These are phyloP conservation scores for Gobio gobio DNA, from an alignment of 2,113 vertebrate genomes.

Conservation along the genomic window DNA sequence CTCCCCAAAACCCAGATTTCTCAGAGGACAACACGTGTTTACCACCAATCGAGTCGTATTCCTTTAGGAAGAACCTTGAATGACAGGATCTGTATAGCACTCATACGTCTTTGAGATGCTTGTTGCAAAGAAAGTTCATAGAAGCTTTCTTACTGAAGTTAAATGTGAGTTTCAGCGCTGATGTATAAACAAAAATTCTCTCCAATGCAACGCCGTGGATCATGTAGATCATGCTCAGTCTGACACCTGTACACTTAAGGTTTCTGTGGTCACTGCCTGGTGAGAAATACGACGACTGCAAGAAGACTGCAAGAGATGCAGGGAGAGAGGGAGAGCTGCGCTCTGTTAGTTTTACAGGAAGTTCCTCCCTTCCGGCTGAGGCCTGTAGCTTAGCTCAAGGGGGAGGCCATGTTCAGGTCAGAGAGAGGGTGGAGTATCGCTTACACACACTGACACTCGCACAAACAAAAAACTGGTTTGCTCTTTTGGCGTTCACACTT, in stretches of 20 bases:
- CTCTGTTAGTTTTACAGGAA: constrained; percentile 63
- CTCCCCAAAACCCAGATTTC: constrained; percentile 24
- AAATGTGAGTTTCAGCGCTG: neutral
- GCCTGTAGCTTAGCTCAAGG: constrained; percentile 57
- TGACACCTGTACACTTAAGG: constrained; percentile 45
- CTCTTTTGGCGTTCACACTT: neutral
- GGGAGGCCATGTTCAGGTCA: constrained; percentile 72
- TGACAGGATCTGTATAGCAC: neutral
- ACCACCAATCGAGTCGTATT: neutral
- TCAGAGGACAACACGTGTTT: neutral
- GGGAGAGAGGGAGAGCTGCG: constrained; percentile 23
- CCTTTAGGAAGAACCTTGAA: neutral
- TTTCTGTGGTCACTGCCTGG: constrained; percentile 34
- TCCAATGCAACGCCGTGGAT: neutral
- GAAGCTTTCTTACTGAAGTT: neutral
- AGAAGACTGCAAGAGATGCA: constrained; percentile 16
- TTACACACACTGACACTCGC: constrained; percentile 56
- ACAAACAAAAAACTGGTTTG: constrained; percentile 58
- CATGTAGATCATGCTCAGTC: constrained; percentile 23
- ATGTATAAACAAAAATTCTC: neutral
- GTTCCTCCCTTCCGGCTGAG: constrained; percentile 65
- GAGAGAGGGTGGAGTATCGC: constrained; percentile 66
- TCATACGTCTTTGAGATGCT: neutral
- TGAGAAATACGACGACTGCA: neutral
- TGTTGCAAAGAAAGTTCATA: neutral